Conservation (phyloP, 2,797 vertebrate genomes). For the Salmo trutta region DNA sequence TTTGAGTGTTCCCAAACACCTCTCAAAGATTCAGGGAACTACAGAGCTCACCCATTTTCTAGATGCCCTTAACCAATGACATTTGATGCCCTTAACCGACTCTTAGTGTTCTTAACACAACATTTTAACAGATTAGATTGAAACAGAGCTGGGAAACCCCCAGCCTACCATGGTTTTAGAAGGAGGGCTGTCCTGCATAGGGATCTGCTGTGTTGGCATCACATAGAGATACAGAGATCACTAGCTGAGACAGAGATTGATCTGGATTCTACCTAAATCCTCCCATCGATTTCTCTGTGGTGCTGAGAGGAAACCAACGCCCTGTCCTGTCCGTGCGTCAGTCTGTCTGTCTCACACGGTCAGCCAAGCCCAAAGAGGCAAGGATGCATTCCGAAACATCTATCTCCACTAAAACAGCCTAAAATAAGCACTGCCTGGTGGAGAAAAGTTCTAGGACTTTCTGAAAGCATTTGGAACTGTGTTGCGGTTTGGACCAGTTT, state of each 20-base stretch:
- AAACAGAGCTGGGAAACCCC: constrained; percentile 26
- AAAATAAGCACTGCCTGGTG: not conserved
- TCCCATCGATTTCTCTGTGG: constrained; percentile 71
- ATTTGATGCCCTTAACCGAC: not conserved
- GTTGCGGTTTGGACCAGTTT: not conserved
- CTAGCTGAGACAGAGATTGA: constrained; percentile 30
- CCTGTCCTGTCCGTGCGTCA: not conserved
- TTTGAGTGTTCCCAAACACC: not conserved
- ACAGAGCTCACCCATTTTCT: not conserved
- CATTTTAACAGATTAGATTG: constrained; percentile 1
- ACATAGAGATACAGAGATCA: not conserved
- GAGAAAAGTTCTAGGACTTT: not conserved
- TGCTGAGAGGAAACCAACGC: constrained; percentile 34
- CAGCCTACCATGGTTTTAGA: constrained; percentile 29
- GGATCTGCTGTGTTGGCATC: constrained; percentile 46
- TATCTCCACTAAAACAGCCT: not conserved
- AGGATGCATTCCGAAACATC: not conserved
- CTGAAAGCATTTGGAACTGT: not conserved
- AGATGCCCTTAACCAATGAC: not conserved
- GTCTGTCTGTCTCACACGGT: not conserved
- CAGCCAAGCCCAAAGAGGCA: not conserved
- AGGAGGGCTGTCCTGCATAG: constrained; percentile 10
- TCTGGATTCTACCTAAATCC: constrained; percentile 64
- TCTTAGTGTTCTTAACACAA: not conserved
- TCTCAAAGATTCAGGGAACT: not conserved